These are phyloP conservation scores for Pseudomyrmex gracilis DNA, from an alignment of 1,140 invertebrate genomes.

Conservation along the genomic window DNA sequence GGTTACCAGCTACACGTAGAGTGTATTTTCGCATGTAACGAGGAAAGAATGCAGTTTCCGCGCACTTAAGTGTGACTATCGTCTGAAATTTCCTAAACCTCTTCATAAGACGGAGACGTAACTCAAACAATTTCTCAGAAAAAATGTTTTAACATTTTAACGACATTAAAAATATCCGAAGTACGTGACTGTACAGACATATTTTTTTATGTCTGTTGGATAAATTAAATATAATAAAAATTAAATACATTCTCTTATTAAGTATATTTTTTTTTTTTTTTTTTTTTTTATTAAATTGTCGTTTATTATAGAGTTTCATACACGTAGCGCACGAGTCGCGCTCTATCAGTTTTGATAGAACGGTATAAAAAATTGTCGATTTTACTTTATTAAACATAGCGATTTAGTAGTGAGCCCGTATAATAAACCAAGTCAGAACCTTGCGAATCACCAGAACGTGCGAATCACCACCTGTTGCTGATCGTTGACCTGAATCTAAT, in stretches of 20 bases:
- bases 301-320: too few relatives aligned
- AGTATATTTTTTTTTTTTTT: too few relatives aligned
- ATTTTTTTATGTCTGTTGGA: neutral
- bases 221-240: too few relatives aligned
- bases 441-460: slow-evolving; percentile 5
- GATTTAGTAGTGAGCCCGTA: neutral
- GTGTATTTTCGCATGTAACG: neutral
- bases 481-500: slow-evolving; percentile 69
- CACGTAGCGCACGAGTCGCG: too few relatives aligned
- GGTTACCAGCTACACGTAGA: slow-evolving; percentile 35
- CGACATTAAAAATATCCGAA: neutral
- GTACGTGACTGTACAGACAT: neutral
- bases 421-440: slow-evolving; percentile 61
- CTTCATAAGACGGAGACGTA: neutral
- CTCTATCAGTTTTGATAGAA: neutral
- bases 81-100: slow-evolving; percentile 15
- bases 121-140: neutral
- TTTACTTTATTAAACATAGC: neutral
- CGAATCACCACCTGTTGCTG: slow-evolving; percentile 50
- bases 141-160: slow-evolving; percentile 8
- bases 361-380: neutral
- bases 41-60: slow-evolving; percentile 3
- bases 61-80: slow-evolving; percentile 9
- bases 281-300: too few relatives aligned
- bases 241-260: too few relatives aligned